A percentile compares a stretch with the other conserved stretches of the same genome.
Evolutionary conservation across 2,888 invertebrate genomes (phyloP).

Genomic region (Cryptops parisi): DNA sequence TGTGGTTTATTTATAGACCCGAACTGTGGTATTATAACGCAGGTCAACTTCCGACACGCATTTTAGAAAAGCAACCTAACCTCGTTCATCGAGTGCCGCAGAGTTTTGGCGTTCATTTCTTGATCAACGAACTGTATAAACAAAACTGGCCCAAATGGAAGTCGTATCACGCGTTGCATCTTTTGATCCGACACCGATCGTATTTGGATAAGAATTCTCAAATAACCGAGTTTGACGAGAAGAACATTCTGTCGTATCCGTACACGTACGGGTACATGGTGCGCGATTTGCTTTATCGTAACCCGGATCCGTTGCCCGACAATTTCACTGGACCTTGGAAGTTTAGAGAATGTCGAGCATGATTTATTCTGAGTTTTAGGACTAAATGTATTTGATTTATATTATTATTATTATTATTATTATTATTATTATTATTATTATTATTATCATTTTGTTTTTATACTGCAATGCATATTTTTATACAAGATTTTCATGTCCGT

Average conservation of each 20-base stretch:
- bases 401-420: too few relatives aligned
- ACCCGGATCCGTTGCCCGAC: too few relatives aligned
- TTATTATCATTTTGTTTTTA: too few relatives aligned
- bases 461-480: too few relatives aligned
- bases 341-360: too few relatives aligned
- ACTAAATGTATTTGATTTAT: too few relatives aligned
- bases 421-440: too few relatives aligned
- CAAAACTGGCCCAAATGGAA: background rate
- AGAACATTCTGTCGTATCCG: background rate
- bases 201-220: background rate
- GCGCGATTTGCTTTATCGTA: too few relatives aligned
- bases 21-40: background rate
- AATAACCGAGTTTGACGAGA: background rate
- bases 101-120: background rate
- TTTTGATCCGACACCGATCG: background rate
- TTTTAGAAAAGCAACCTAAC: background rate
- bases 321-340: too few relatives aligned
- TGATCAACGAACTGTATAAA: background rate
- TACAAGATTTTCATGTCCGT: too few relatives aligned
- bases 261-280: background rate
- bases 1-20: too few relatives aligned
- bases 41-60: background rate
- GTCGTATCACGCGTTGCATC: background rate
- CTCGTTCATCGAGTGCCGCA: background rate
- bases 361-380: too few relatives aligned